Percentiles rank a stretch among this genome's conserved stretches.
Evolutionary conservation across 2,797 vertebrate genomes (phyloP).

Genomic region (Peromyscus melanophrys): DNA sequence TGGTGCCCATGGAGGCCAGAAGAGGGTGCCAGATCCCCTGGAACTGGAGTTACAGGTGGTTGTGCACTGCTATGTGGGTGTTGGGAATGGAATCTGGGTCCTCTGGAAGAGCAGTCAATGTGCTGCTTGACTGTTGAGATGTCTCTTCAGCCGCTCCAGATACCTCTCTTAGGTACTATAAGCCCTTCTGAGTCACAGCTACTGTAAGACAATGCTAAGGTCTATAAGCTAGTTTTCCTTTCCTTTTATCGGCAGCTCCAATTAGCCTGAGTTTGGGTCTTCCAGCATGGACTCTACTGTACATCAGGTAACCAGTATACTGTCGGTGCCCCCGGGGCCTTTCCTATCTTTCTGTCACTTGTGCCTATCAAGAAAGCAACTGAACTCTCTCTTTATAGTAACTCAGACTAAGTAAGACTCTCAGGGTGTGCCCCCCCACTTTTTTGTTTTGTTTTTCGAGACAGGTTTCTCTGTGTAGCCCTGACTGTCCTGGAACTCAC

Average conservation of each 20-base stretch:
- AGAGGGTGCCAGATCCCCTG: background rate
- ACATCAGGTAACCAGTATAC: rapidly evolving
- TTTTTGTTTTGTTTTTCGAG: background rate
- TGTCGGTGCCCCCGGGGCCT: background rate
- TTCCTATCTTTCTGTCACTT: background rate
- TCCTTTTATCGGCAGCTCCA: background rate
- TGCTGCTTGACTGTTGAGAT: background rate
- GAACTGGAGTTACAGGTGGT: background rate
- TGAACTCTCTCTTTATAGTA: background rate
- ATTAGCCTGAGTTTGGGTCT: background rate
- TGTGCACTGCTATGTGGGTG: background rate
- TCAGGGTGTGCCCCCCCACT: background rate
- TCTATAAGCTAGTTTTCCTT: background rate
- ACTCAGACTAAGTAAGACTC: background rate
- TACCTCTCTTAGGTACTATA: background rate
- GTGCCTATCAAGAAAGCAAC: background rate
- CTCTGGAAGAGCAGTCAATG: background rate
- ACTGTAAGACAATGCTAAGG: background rate
- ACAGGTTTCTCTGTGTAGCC: background rate
- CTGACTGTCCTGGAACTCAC: background rate
- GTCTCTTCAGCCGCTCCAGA: background rate
- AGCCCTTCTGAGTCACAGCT: background rate
- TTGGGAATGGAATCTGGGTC: background rate
- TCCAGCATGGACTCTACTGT: background rate
- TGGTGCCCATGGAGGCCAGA: background rate